Percentiles rank a stretch among this genome's conserved stretches.
Conservation (phyloP, 1,140 invertebrate genomes). For the Drosophila lowei region DNA sequence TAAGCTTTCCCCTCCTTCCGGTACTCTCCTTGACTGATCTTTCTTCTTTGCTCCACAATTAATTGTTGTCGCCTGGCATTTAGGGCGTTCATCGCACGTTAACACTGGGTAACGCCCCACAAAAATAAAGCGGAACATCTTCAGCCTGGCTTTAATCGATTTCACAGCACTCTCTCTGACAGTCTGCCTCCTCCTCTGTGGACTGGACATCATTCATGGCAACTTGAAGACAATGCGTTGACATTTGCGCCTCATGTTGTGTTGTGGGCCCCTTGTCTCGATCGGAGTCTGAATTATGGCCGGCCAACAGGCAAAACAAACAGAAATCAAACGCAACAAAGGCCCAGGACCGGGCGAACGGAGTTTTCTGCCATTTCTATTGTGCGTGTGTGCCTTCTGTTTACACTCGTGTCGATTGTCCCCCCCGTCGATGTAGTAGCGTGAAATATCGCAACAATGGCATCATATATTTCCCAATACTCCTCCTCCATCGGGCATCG, state of each 20-base stretch:
- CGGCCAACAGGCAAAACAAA: slow-evolving; percentile 74
- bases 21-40: neutral
- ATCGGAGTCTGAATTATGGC: slow-evolving; percentile 62
- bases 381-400: slow-evolving; percentile 64
- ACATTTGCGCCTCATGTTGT: slow-evolving; percentile 65
- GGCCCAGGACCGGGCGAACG: neutral
- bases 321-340: slow-evolving; percentile 63
- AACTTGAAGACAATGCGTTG: slow-evolving; percentile 65
- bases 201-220: slow-evolving; percentile 52
- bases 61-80: slow-evolving; percentile 44
- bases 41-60: slow-evolving; percentile 38
- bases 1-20: neutral
- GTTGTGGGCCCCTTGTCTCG: slow-evolving; percentile 33
- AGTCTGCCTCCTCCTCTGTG: neutral
- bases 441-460: slow-evolving; percentile 74
- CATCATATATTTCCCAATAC: slow-evolving; percentile 65
- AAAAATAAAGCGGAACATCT: slow-evolving; percentile 21
- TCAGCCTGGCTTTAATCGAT: slow-evolving; percentile 55
- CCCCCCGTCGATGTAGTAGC: slow-evolving; percentile 39
- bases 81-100: slow-evolving; percentile 65
- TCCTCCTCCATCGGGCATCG: slow-evolving; percentile 51
- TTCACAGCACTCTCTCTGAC: slow-evolving; percentile 38
- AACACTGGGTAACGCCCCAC: slow-evolving; percentile 44
- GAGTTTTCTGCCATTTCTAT: slow-evolving; percentile 28
- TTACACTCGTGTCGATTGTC: slow-evolving; percentile 46